A percentile compares a stretch with the other conserved stretches of the same genome.
phyloP scores from a whole-genome alignment of 2,797 vertebrate genomes.

The Poecilia wingei region DNA sequence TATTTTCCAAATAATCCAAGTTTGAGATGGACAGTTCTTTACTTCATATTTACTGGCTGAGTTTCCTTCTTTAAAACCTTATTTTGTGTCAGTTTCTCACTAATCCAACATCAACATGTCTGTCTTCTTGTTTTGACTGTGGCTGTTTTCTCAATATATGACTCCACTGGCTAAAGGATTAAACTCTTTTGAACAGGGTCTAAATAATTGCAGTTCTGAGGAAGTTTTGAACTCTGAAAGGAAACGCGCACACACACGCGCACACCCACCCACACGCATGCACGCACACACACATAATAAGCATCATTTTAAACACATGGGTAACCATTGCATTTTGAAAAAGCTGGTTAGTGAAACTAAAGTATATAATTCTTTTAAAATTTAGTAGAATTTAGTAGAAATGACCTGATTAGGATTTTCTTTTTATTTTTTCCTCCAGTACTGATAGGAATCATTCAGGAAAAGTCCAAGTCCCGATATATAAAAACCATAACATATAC shows the following conservation, averaged over 20 bases:
- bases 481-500: no score
- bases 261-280: no score
- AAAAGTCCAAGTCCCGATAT: neutral
- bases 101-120: constrained; percentile 62
- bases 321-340: neutral
- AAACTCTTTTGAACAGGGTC: constrained; percentile 26
- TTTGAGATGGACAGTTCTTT: constrained; percentile 46
- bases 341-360: neutral
- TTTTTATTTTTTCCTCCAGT: neutral
- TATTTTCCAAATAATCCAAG: constrained; percentile 33
- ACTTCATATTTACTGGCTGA: constrained; percentile 60
- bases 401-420: neutral
- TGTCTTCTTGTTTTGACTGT: constrained; percentile 31
- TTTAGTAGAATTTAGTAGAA: neutral
- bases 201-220: constrained; percentile 4
- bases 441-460: neutral
- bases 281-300: constrained; percentile 17
- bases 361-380: neutral
- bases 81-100: constrained; percentile 48
- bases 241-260: neutral
- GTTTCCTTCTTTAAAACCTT: constrained; percentile 52
- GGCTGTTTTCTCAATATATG: constrained; percentile 14
- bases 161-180: constrained; percentile 22
- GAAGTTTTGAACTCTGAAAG: neutral
- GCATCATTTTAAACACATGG: constrained; percentile 28